phyloP scores from a whole-genome alignment of 2,888 invertebrate genomes.

The Exocentrus adspersus region DNA sequence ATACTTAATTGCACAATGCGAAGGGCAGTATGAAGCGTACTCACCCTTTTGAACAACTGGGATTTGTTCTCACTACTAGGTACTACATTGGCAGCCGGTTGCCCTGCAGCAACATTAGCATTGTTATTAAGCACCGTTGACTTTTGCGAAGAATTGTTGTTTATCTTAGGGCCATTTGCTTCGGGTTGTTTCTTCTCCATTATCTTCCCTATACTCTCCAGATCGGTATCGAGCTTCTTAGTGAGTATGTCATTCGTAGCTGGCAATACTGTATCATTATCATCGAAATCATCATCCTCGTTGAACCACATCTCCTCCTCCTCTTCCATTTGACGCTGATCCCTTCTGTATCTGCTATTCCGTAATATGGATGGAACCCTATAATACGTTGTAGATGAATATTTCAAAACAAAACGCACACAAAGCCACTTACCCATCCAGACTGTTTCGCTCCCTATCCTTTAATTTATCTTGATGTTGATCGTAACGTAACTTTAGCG shows the following conservation, averaged over 20 bases:
- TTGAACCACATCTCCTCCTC: slow-evolving; percentile 99
- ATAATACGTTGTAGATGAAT: slow-evolving; percentile 25
- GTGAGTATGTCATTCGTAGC: slow-evolving; percentile 66
- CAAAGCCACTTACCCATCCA: slow-evolving; percentile 61
- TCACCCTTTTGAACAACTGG: slow-evolving; percentile 66
- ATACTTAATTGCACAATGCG: too few species aligned
- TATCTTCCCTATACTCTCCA: slow-evolving; percentile 65
- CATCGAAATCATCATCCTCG: slow-evolving; percentile 93
- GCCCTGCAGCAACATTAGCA: slow-evolving; percentile 54
- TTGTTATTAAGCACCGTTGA: slow-evolving; percentile 64
- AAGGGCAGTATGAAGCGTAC: slow-evolving; percentile 35
- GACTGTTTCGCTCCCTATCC: slow-evolving; percentile 81
- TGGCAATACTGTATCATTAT: slow-evolving; percentile 73
- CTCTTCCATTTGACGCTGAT: slow-evolving; percentile 93
- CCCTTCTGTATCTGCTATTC: slow-evolving; percentile 84
- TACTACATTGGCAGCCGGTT: slow-evolving; percentile 61
- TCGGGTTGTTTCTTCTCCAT: slow-evolving; percentile 53
- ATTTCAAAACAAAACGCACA: neutral
- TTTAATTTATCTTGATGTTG: slow-evolving; percentile 92
- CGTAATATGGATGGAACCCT: slow-evolving; percentile 86
- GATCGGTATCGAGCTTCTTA: slow-evolving; percentile 69
- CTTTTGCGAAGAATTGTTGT: slow-evolving; percentile 56
- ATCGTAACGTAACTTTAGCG: slow-evolving; percentile 88
- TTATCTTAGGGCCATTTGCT: slow-evolving; percentile 58
- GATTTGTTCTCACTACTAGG: slow-evolving; percentile 61